Conservation (phyloP, 2,113 vertebrate species). For the Lanius collurio region DNA sequence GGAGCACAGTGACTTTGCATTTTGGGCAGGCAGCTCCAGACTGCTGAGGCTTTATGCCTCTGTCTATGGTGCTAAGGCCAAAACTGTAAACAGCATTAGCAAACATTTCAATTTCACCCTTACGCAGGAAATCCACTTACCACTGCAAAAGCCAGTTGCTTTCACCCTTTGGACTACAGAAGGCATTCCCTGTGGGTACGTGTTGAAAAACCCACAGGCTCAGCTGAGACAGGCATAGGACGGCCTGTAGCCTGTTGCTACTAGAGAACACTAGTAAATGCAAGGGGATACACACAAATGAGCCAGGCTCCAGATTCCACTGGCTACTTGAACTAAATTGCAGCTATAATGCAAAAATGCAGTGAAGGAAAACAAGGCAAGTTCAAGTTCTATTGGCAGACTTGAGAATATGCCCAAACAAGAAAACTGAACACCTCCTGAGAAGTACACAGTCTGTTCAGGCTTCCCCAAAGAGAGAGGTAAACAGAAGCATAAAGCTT, state of each 20-base stretch:
- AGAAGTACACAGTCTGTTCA: background rate
- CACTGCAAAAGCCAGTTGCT: background rate
- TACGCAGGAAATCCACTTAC: background rate
- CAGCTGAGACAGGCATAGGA: background rate
- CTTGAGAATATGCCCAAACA: background rate
- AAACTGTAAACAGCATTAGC: background rate
- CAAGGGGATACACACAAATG: background rate
- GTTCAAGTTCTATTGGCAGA: background rate
- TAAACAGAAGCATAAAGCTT: background rate
- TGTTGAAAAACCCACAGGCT: background rate
- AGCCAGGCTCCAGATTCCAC: background rate
- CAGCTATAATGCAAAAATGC: background rate
- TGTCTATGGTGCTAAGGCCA: background rate
- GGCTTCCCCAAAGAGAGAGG: background rate
- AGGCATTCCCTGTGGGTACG: background rate
- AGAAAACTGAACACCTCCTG: accelerated
- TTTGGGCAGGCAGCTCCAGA: background rate
- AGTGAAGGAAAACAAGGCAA: background rate
- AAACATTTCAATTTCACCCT: background rate
- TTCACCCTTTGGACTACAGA: background rate
- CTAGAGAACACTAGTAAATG: background rate
- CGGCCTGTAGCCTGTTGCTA: accelerated
- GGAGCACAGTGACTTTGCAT: background rate
- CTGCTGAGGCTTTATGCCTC: background rate
- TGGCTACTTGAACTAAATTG: background rate